Evolutionary conservation across 1,140 invertebrate genomes (phyloP), one percentile per base, ranked within the genome.

Genomic region (Tetramorium parvispinum): DNA sequence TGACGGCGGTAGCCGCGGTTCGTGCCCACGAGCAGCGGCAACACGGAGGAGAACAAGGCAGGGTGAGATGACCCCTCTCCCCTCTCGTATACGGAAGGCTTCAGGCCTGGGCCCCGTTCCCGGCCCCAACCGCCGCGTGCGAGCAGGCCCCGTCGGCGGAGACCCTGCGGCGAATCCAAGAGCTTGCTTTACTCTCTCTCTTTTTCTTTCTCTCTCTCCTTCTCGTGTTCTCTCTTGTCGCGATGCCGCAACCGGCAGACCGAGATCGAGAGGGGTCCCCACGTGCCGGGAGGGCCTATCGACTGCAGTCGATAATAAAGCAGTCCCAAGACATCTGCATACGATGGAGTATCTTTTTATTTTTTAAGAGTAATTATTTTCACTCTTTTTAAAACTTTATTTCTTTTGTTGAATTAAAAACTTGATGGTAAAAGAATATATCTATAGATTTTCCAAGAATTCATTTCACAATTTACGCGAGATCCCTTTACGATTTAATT

Each of bases 1-100:
- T 90, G 91, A 92, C 88, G 88, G 91, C 87, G 85, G 91, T 91
- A 92, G 91, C 91, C 57, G 81, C 81, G 73, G 77, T 89, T 92
- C 85, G 89, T 92, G 91, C 86, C 91, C 88, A 89, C 91, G 70
- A 91, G 87, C 88, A 61, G 88, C 75, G 82, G 85, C 86, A 89
- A 82, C 79, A 71, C 73, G 76, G 85, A 78, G 83, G 63, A 66
- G 63, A 88, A 83, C 88, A 70, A 88, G 68, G 78, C 79, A 77
- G 70, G 75, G 79, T 82, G 66, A 83, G 83, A 83, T 46, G 57
- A 43, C 88, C 88, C 91, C 91, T 91, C 88, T 91, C 88, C 89
- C 88, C 65, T 87, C 88, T 78, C 53, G 24, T 21, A n/a, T n/a
- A 53, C 49, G 32, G 63, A 70, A 81, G 49, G 37, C 59, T 32